Conservation (phyloP, 2,113 vertebrate species). For the Rousettus leschenaultii region DNA sequence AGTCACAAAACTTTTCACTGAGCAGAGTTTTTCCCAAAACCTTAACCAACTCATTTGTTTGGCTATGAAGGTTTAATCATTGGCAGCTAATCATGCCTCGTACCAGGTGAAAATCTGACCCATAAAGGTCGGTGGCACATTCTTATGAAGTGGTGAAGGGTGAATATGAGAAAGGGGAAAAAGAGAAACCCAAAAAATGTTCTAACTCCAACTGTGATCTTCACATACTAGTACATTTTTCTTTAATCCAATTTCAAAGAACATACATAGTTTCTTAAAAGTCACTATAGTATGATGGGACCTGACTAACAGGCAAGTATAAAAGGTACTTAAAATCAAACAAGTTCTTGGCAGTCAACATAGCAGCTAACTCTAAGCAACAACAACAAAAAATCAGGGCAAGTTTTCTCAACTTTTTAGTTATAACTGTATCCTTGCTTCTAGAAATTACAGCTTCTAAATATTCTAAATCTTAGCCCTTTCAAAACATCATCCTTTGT, state of each 20-base stretch:
- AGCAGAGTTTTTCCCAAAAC: constrained; percentile 18
- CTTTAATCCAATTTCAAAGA: not conserved
- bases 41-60: constrained; percentile 29
- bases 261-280: not conserved
- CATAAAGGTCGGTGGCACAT: constrained; percentile 6
- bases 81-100: not conserved
- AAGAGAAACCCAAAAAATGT: not conserved
- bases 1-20: constrained; percentile 32
- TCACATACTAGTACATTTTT: not conserved
- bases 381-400: not conserved
- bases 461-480: not conserved
- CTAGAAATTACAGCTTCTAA: constrained; percentile 1
- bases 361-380: constrained; percentile 34
- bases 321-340: constrained; percentile 38
- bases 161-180: not conserved
- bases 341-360: constrained; percentile 46
- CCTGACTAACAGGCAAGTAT: not conserved
- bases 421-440: not conserved
- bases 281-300: not conserved
- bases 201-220: not conserved
- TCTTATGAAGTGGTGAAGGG: not conserved
- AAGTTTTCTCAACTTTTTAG: constrained; percentile 44
- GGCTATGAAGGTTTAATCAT: constrained; percentile 3
- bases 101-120: not conserved
- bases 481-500: not conserved